These are phyloP conservation scores for Presbytis comata DNA, from an alignment of 2,797 vertebrate genomes.

Conservation along the genomic window DNA sequence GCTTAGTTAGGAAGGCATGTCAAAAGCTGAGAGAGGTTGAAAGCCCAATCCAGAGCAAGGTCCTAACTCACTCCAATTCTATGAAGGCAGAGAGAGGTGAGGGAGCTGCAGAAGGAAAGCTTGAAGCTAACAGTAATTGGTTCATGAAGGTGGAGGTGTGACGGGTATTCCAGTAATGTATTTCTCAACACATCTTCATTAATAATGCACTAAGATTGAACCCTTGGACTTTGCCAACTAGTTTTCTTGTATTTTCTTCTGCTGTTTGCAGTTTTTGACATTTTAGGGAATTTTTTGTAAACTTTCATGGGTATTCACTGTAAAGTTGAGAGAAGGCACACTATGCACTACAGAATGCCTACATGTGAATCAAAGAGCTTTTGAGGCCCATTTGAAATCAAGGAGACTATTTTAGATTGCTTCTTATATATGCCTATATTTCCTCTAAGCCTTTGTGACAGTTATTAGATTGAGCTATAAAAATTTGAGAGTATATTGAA, in stretches of 20 bases:
- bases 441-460: slow-evolving; percentile 26
- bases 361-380: background rate
- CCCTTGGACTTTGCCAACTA: background rate
- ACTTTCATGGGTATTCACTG: background rate
- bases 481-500: slow-evolving; percentile 52
- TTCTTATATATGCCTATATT: slow-evolving; percentile 11
- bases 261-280: background rate
- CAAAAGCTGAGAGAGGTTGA: background rate
- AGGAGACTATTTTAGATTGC: background rate
- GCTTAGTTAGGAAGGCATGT: background rate
- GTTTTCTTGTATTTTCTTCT: background rate
- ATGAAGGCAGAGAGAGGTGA: background rate
- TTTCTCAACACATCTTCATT: background rate
- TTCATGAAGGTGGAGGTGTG: background rate
- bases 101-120: background rate
- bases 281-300: background rate
- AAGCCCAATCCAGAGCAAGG: background rate
- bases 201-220: background rate
- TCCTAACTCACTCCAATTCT: background rate
- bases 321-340: background rate
- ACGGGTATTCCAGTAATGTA: background rate
- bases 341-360: background rate
- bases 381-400: slow-evolving; percentile 34
- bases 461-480: slow-evolving; percentile 51
- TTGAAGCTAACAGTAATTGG: background rate